Evolutionary conservation across 2,797 vertebrate species (phyloP).

Genomic region (Poecilia velifera): DNA sequence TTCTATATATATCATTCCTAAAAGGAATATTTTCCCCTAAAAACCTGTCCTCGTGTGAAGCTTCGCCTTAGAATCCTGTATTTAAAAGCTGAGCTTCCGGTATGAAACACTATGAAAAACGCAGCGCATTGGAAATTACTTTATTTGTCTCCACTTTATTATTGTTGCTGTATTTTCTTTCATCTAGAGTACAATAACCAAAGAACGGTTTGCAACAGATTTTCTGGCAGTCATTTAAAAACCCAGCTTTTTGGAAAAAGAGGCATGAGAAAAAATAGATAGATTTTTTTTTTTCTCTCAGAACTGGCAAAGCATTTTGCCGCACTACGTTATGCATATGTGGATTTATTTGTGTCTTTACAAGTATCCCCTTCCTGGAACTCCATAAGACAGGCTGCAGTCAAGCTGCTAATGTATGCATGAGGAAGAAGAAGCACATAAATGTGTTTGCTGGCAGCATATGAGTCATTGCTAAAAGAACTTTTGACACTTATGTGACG

Average conservation of each 20-base stretch:
- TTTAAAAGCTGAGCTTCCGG: not conserved
- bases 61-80: not conserved
- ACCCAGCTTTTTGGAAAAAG: not conserved
- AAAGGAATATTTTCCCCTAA: not conserved
- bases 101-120: not conserved
- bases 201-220: not conserved
- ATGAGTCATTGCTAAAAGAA: not conserved
- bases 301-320: not conserved
- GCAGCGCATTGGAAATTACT: not conserved
- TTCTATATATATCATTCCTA: not conserved
- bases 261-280: not conserved
- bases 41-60: not conserved
- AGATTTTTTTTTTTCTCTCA: not conserved
- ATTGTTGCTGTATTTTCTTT: not conserved
- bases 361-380: not conserved
- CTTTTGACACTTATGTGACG: not conserved
- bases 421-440: not conserved
- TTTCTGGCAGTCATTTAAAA: not conserved
- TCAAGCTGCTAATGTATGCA: not conserved
- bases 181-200: not conserved
- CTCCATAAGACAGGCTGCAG: not conserved
- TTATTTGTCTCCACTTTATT: not conserved
- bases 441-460: not conserved
- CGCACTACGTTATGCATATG: not conserved
- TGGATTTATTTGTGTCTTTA: constrained; percentile 1